Conservation (phyloP, 2,888 invertebrate species). For the Noctua fimbriata region DNA sequence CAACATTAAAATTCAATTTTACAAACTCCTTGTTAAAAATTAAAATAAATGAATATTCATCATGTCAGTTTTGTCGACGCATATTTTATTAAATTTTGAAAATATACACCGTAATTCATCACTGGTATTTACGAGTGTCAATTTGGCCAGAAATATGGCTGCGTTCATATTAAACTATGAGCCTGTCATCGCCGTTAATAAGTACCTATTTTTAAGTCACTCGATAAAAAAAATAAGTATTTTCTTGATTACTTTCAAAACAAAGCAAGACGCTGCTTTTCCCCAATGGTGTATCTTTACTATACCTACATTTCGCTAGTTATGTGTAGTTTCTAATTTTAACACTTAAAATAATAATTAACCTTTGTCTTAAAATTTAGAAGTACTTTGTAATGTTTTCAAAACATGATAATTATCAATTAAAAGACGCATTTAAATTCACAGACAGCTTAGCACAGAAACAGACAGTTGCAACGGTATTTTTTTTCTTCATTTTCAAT, state of each 20-base stretch:
- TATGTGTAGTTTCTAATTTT: too few species aligned
- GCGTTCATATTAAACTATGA: conserved; percentile 51
- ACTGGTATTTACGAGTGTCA: conserved; percentile 59
- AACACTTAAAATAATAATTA: neutral
- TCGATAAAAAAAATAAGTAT: conserved; percentile 20
- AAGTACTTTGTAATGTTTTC: neutral
- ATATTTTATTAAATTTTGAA: conserved; percentile 57
- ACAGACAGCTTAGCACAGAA: neutral
- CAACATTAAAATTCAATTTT: conserved; percentile 40
- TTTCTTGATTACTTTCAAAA: neutral
- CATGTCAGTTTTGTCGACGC: conserved; percentile 37
- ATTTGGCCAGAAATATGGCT: conserved; percentile 49
- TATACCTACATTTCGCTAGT: neutral
- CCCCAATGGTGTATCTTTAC: neutral
- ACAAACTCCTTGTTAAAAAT: conserved; percentile 1
- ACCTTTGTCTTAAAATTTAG: neutral
- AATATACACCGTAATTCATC: conserved; percentile 55
- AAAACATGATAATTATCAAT: neutral
- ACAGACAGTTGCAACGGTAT: neutral
- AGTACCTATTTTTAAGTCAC: conserved; percentile 37
- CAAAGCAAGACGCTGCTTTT: neutral
- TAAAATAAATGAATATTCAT: conserved; percentile 52
- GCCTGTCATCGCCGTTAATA: conserved; percentile 52
- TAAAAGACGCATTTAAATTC: neutral
- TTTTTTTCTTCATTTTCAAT: conserved; percentile 3